Percentiles rank a stretch among this genome's conserved stretches.
Evolutionary conservation across 2,888 invertebrate species (phyloP).

Genomic region (Caenorhabditis sp.): DNA sequence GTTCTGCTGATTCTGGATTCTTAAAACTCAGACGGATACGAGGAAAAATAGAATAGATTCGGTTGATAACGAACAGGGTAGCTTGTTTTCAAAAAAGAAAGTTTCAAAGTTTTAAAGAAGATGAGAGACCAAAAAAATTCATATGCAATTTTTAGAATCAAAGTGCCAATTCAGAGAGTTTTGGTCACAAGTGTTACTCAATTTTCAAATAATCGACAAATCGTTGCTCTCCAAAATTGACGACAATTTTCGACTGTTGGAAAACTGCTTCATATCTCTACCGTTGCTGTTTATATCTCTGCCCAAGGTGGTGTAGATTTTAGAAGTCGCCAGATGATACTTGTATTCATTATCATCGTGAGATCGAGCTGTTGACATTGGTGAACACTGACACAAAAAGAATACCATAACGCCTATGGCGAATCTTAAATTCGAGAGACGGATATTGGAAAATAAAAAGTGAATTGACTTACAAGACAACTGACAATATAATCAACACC

Average conservation of each 20-base stretch:
- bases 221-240: not conserved
- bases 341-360: constrained; percentile 1
- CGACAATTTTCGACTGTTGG: not conserved
- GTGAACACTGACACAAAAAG: constrained; percentile 13
- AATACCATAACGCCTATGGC: constrained; percentile 1
- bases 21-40: too few species aligned
- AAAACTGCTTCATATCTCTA: not conserved
- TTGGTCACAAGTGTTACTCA: too few species aligned
- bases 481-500: not conserved
- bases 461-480: constrained; percentile 14
- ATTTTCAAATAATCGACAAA: not conserved
- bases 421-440: constrained; percentile 3
- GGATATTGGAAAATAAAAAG: too few species aligned
- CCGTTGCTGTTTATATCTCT: constrained; percentile 1
- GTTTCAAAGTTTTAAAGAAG: too few species aligned
- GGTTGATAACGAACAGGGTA: too few species aligned
- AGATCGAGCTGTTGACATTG: not conserved
- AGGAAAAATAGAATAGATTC: too few species aligned
- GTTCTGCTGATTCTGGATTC: too few species aligned
- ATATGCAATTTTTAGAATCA: too few species aligned
- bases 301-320: not conserved
- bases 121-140: too few species aligned
- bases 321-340: not conserved
- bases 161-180: too few species aligned
- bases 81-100: too few species aligned